Evolutionary conservation across 2,113 vertebrate genomes (phyloP), one percentile per base, ranked within the genome.

Genomic region (Anoplopoma fimbria): DNA sequence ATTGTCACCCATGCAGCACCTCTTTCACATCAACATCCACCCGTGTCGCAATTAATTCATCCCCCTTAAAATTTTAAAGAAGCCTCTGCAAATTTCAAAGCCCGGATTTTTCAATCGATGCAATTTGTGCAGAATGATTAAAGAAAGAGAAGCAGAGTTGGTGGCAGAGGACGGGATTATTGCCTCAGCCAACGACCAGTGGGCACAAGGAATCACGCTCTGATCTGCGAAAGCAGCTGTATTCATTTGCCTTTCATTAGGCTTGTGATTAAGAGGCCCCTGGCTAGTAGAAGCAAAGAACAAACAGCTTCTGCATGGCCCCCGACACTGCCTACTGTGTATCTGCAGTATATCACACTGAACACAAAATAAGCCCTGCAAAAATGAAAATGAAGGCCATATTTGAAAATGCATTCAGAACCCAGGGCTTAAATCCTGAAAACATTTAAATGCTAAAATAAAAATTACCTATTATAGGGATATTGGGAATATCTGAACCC

Each of bases 181-280:
- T 49, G 79, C 75, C 77, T 85, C 73, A 77, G 88, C 86, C 62
- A 80, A 42, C 58, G 34, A 82, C 83, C 78, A 83, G 64, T 70
- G 76, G 85, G 80, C 77, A 75, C 49, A 47, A 83, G 62, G 78
- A 79, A 81, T 90, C 77, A 58, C 77, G 65, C 70, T 82, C 47
- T 87, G 91, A 89, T 92, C 85, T 84, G 84, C 29, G 9, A 87
- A 89, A 92, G 83, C 89, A 92, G 90, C 87, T 91, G 89, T 83
- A 90, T 92, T 93, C 64, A 89, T 92, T 90, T 88, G 90, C 79
- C 87, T 92, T 92, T 86, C 85, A 92, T 94, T 90, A 89, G 73
- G 61, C 82, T 62, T 75, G 75, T 82, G 78, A 90, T 85, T 82
- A 88, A 84, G 84, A 85, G 83, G 77, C 87, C 80, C 62, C 74